Evolutionary conservation across 2,888 invertebrate genomes (phyloP), one percentile per base, ranked within the genome.

Genomic region (Hybos culiciformis): DNA sequence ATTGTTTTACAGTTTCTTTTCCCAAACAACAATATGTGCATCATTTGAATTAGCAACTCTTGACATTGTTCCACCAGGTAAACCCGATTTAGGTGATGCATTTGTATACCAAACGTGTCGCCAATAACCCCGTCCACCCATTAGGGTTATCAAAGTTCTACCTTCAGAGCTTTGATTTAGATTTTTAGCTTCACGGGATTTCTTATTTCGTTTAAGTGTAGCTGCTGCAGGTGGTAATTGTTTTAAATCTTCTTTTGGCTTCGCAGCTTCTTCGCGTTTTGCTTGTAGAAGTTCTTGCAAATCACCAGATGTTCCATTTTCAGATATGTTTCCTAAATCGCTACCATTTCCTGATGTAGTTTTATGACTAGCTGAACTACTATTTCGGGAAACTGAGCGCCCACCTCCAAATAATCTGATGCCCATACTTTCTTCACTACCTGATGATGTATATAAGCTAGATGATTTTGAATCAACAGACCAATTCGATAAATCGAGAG

Each of bases 21-120:
- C 91, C 90, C 91, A 91, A 39, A 91, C 75, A 48, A 90, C 81
- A 56, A 91, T 80, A 67, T 90, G 86, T 14, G 91, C 88, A 71
- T 88, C 86, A 57, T 77, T 83, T 48, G 80, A 80, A 62, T 85
- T 85, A 37, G 80, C 80, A 47, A 81, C 81, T 38, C 73, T 73
- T 32, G 74, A 69, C 36, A 69, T 66, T 41, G 67, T 65, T 7
- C 49, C 48, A 17, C 34, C 39, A 6, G 46, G 26, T 23, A 26
- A 39, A 8, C 45, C 38, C 29, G 45, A 38, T 12, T 41, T 38
- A 5, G 36, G 24, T 20, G 66, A 70, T 49, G 66, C 63, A 40
- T 51, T 59, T 41, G 60, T 62, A 59, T 79, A 76, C 56, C 79
- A 76, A 15, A 80, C 75, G 56, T 84, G 84, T 43, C 85, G 72